phyloP scores from a whole-genome alignment of 2,113 vertebrate genomes.

The Caranx ignobilis region DNA sequence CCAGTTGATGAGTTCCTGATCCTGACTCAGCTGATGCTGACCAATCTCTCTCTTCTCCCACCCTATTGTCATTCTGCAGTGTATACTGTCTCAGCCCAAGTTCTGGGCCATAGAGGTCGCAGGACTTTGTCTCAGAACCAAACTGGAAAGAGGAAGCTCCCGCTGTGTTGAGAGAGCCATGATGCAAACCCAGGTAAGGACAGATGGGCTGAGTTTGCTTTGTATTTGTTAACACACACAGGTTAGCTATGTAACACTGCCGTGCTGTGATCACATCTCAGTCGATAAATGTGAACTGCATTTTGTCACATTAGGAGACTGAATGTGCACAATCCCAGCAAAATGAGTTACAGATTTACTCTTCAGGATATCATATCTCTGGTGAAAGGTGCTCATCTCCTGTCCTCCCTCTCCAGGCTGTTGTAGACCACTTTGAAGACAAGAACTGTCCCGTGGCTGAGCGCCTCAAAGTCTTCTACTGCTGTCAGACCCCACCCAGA shows the following conservation, averaged over 20 bases:
- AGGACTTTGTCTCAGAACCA: constrained; percentile 91
- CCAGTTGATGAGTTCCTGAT: not conserved
- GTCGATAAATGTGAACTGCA: not conserved
- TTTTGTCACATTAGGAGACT: not conserved
- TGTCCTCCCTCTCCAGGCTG: constrained; percentile 69
- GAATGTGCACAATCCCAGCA: not conserved
- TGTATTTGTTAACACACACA: too few relatives aligned
- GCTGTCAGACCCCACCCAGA: constrained; percentile 89
- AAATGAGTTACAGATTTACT: not conserved
- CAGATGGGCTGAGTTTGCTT: not conserved
- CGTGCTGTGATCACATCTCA: too few relatives aligned
- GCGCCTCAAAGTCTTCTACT: constrained; percentile 95
- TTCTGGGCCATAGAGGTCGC: constrained; percentile 95
- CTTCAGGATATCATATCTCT: not conserved
- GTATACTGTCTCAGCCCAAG: constrained; percentile 92
- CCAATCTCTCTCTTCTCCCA: not conserved
- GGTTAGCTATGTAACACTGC: too few relatives aligned
- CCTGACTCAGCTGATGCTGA: not conserved
- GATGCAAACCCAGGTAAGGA: constrained; percentile 94
- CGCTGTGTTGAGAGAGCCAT: constrained; percentile 93
- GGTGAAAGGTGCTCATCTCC: not conserved
- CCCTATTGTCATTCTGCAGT: constrained; percentile 78
- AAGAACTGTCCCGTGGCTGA: constrained; percentile 84
- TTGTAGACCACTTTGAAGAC: constrained; percentile 93
- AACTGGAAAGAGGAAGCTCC: constrained; percentile 89